phyloP scores from a whole-genome alignment of 1,140 invertebrate genomes.

The Saccostrea glomerata region DNA sequence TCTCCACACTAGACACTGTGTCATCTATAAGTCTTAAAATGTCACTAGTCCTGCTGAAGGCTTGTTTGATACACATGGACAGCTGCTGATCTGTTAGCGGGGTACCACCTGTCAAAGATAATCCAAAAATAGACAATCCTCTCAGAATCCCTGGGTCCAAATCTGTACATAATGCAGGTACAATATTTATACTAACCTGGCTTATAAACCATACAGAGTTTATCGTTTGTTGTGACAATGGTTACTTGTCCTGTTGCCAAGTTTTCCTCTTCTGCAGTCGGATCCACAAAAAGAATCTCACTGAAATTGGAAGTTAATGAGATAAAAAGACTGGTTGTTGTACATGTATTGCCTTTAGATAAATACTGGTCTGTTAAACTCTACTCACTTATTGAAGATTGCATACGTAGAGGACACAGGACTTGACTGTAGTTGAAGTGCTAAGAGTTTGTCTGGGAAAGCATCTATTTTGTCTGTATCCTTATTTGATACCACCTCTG shows the following conservation, averaged over 20 bases:
- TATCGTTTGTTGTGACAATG: slow-evolving; percentile 74
- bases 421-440: slow-evolving; percentile 82
- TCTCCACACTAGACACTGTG: slow-evolving; percentile 57
- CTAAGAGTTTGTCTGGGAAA: slow-evolving; percentile 77
- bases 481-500: slow-evolving; percentile 83
- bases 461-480: slow-evolving; percentile 83
- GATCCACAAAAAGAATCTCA: slow-evolving; percentile 75
- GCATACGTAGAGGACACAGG: slow-evolving; percentile 87
- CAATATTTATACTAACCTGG: slow-evolving; percentile 67
- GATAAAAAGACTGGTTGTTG: no score
- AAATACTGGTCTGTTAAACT: no score
- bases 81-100: slow-evolving; percentile 63
- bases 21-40: slow-evolving; percentile 62
- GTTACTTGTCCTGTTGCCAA: slow-evolving; percentile 75
- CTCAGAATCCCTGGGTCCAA: not conserved
- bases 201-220: slow-evolving; percentile 74
- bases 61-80: slow-evolving; percentile 63
- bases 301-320: slow-evolving; percentile 63
- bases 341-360: no score
- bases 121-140: not conserved
- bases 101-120: slow-evolving; percentile 63
- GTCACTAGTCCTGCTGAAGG: slow-evolving; percentile 59
- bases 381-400: slow-evolving; percentile 85
- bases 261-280: slow-evolving; percentile 77
- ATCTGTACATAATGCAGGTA: no score